Conservation (phyloP, 2,888 invertebrate genomes). For the Mechanitis messenoides region DNA sequence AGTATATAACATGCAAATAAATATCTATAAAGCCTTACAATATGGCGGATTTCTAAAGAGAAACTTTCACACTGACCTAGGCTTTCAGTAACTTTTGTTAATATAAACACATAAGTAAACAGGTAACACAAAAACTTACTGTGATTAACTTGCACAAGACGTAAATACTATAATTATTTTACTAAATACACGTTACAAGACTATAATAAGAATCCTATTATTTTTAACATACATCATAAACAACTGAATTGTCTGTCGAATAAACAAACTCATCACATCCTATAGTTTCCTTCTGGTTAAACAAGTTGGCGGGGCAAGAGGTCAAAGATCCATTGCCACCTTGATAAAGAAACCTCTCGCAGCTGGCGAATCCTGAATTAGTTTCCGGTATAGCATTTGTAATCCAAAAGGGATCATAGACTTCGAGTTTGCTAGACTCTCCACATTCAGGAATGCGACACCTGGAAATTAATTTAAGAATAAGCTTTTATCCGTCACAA, state of each 20-base stretch:
- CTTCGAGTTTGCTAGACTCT: conserved; percentile 30
- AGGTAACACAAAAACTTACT: too few species aligned
- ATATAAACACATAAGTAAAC: too few species aligned
- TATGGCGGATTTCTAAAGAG: too few species aligned
- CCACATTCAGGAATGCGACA: conserved; percentile 64
- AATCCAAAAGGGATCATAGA: conserved; percentile 47
- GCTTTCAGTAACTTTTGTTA: too few species aligned
- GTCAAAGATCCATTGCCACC: conserved; percentile 32
- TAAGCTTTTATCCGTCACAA: background rate
- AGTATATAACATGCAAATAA: too few species aligned
- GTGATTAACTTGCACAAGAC: background rate
- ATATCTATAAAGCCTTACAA: too few species aligned
- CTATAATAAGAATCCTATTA: background rate
- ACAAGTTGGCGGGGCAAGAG: conserved; percentile 46
- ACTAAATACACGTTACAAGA: background rate
- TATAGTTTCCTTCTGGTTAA: conserved; percentile 30
- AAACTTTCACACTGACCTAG: too few species aligned
- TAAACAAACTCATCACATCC: conserved; percentile 34
- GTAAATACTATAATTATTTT: background rate
- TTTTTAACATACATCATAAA: conserved; percentile 35
- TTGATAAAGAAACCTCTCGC: conserved; percentile 44
- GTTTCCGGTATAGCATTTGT: conserved; percentile 48
- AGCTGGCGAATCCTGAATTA: conserved; percentile 49
- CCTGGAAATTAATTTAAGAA: conserved; percentile 35
- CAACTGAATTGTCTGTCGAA: conserved; percentile 33